Percentiles rank a stretch among this genome's conserved stretches.
phyloP scores from a whole-genome alignment of 2,797 vertebrate genomes.

The Labeo calbasu region DNA sequence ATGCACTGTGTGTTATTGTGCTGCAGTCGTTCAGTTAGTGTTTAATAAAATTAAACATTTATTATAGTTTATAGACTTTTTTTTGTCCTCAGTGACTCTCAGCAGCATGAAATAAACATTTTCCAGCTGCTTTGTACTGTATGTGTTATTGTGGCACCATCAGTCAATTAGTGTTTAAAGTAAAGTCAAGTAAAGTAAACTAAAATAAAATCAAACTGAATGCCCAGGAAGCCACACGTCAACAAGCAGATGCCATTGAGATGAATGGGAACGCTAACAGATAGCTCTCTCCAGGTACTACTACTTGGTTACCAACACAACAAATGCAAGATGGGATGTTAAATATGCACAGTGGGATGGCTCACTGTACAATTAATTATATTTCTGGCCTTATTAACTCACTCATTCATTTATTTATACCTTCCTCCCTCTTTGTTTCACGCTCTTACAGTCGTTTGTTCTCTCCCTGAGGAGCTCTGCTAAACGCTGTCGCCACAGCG shows the following conservation, averaged over 20 bases:
- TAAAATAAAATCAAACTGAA: not conserved
- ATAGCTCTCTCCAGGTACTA: not conserved
- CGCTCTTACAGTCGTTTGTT: constrained; percentile 39
- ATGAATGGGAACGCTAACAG: not conserved
- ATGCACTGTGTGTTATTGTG: not conserved
- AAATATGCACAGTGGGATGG: not conserved
- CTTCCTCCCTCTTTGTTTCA: constrained; percentile 37
- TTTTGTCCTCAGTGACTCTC: too few species aligned
- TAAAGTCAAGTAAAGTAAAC: not conserved
- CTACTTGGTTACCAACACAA: constrained; percentile 17
- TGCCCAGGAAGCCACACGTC: not conserved
- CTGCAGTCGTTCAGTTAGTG: not conserved
- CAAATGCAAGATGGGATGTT: not conserved
- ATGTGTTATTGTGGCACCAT: not conserved
- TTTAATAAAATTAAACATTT: too few species aligned
- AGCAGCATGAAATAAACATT: too few species aligned
- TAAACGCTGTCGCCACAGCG: constrained; percentile 71
- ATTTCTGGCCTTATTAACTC: constrained; percentile 36
- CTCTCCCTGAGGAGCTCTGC: constrained; percentile 61
- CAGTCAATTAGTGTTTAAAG: not conserved
- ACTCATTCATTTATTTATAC: constrained; percentile 42
- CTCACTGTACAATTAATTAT: not conserved
- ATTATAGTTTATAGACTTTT: too few species aligned
- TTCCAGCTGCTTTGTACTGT: not conserved
- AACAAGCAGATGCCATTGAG: not conserved